Conservation (phyloP, 1,140 invertebrate genomes). For the Drosophila persimilis region DNA sequence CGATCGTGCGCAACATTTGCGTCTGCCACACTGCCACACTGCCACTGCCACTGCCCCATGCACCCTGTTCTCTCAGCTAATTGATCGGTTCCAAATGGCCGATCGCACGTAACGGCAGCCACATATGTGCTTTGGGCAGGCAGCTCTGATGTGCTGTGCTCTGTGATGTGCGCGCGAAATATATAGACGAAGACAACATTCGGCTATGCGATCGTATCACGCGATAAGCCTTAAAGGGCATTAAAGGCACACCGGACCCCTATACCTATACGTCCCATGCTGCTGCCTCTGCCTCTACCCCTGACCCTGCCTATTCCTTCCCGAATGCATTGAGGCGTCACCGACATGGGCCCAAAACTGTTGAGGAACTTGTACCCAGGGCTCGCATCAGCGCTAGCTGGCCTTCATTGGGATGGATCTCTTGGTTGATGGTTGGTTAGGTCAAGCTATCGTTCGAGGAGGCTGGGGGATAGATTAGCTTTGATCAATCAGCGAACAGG, state of each 20-base stretch:
- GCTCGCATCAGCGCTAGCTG: no score
- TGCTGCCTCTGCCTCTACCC: no score
- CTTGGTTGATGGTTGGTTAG: not conserved
- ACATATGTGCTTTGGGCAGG: constrained; percentile 36
- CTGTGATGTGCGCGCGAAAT: constrained; percentile 49
- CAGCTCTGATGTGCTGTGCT: not conserved
- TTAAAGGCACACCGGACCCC: constrained; percentile 35
- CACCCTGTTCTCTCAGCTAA: constrained; percentile 40
- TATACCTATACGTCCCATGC: not conserved
- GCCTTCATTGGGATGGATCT: not conserved
- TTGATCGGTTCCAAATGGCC: constrained; percentile 79
- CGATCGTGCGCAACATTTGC: constrained; percentile 57
- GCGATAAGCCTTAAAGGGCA: constrained; percentile 74
- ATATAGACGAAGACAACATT: constrained; percentile 71
- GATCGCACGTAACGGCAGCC: constrained; percentile 67
- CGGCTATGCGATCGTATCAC: constrained; percentile 76
- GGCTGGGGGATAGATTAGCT: constrained; percentile 2
- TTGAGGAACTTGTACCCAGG: no score
- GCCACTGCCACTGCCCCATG: constrained; percentile 1
- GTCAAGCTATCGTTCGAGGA: no score
- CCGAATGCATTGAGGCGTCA: no score
- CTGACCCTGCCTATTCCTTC: no score
- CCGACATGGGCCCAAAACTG: no score
- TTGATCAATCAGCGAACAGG: constrained; percentile 4
- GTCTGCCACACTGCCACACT: constrained; percentile 1